Evolutionary conservation across 1,140 invertebrate genomes (phyloP).

Genomic region (Dreissena polymorpha): DNA sequence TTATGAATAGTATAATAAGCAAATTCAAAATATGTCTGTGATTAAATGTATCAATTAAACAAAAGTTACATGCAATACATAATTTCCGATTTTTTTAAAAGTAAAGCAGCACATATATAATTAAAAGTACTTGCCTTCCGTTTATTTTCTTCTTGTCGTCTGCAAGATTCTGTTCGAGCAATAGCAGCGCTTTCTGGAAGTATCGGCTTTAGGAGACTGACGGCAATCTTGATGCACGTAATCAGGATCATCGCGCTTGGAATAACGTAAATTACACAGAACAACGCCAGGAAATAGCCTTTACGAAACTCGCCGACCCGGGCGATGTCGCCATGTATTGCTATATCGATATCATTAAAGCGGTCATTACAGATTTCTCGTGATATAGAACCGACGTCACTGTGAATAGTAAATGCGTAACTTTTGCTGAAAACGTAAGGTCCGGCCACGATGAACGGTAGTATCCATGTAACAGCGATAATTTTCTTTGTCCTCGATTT

Average conservation of each 20-base stretch:
- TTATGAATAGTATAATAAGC: no score
- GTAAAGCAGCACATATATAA: no score
- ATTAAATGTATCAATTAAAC: no score
- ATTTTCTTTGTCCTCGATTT: conserved; percentile 78
- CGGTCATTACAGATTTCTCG: conserved; percentile 78
- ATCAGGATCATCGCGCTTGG: conserved; percentile 79
- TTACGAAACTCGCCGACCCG: conserved; percentile 73
- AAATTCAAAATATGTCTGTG: no score
- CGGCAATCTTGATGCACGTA: conserved; percentile 79
- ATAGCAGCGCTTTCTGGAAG: conserved; percentile 58
- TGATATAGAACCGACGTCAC: conserved; percentile 74
- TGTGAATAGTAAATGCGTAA: conserved; percentile 70
- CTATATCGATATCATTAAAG: conserved; percentile 73
- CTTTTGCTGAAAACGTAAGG: conserved; percentile 77
- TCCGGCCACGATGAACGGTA: conserved; percentile 76
- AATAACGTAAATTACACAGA: conserved; percentile 79
- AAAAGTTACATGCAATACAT: no score
- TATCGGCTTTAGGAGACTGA: conserved; percentile 76
- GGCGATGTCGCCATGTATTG: conserved; percentile 59
- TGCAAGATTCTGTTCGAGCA: conserved; percentile 58
- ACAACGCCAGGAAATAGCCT: conserved; percentile 79
- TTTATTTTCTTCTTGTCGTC: conserved; percentile 73
- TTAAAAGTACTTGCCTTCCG: conserved; percentile 62
- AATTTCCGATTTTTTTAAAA: no score
- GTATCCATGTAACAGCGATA: conserved; percentile 78